Evolutionary conservation across 2,888 invertebrate species (phyloP).

Genomic region (Meloe dianella): DNA sequence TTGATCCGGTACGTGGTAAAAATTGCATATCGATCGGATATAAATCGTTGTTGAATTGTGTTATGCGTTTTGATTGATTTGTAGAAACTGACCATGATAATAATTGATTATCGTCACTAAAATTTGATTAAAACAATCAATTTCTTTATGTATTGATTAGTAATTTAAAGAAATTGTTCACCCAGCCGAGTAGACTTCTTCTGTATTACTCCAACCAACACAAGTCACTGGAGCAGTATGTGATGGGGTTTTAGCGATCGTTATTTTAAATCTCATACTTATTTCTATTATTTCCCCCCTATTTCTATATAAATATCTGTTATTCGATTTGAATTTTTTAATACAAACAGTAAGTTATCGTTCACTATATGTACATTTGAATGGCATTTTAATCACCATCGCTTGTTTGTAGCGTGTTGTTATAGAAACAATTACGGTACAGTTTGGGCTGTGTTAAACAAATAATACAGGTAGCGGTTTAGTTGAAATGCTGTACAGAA

Average conservation of each 20-base stretch:
- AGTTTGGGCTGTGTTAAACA: neutral
- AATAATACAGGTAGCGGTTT: constrained; percentile 3
- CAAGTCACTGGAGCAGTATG: constrained; percentile 84
- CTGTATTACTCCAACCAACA: constrained; percentile 91
- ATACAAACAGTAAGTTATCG: neutral
- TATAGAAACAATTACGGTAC: constrained; percentile 15
- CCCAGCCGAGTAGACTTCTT: constrained; percentile 93
- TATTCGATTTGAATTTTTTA: neutral
- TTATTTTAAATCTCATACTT: constrained; percentile 82
- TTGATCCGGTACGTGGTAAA: constrained; percentile 72
- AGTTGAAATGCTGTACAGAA: constrained; percentile 15
- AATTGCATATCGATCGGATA: constrained; percentile 91
- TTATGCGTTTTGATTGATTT: constrained; percentile 76
- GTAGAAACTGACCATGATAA: constrained; percentile 87
- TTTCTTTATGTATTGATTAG: neutral
- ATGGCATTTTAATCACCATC: constrained; percentile 10
- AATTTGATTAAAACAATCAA: constrained; percentile 30
- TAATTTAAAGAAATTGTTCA: constrained; percentile 54
- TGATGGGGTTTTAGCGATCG: constrained; percentile 75
- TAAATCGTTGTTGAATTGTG: constrained; percentile 82
- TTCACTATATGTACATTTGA: neutral
- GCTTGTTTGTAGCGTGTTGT: constrained; percentile 22
- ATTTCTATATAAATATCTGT: neutral
- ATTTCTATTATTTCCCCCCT: neutral
- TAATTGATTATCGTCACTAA: constrained; percentile 90